phyloP scores from a whole-genome alignment of 2,888 invertebrate genomes.

The Antitype chi region DNA sequence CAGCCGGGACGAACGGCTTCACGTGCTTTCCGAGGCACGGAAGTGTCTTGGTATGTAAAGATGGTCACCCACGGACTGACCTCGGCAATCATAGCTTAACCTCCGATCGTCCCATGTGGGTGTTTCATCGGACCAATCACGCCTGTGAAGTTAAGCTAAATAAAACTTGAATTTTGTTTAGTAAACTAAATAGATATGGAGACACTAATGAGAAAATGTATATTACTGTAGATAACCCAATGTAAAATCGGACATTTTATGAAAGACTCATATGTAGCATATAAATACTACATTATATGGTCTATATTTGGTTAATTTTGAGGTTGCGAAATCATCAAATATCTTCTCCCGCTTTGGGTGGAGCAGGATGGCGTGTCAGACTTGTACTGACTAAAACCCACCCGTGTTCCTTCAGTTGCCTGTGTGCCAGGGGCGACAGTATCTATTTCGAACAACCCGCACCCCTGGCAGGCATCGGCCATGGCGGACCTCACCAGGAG shows the following conservation, averaged over 20 bases:
- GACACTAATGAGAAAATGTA: slow-evolving; percentile 13
- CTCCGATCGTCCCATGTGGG: too few species aligned
- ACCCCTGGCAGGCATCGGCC: too few species aligned
- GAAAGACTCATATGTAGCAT: background rate
- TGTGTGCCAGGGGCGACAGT: too few species aligned
- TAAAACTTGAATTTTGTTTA: background rate
- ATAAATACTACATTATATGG: background rate
- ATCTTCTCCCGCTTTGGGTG: too few species aligned
- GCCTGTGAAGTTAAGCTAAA: background rate
- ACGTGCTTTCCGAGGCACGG: background rate
- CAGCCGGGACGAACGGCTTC: background rate
- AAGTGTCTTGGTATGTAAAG: too few species aligned
- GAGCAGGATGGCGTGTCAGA: too few species aligned
- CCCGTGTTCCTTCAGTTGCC: too few species aligned
- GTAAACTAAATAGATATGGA: slow-evolving; percentile 3
- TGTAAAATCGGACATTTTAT: background rate
- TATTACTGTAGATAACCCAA: slow-evolving; percentile 23
- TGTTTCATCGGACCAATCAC: background rate
- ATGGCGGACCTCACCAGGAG: too few species aligned
- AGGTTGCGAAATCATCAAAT: too few species aligned
- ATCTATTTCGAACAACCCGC: too few species aligned
- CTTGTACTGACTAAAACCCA: too few species aligned
- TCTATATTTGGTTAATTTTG: background rate
- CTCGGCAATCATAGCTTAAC: background rate
- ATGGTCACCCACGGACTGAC: background rate